Evolutionary conservation across 1,140 invertebrate species (phyloP).

Genomic region (Leptinotarsa undecemlineata): DNA sequence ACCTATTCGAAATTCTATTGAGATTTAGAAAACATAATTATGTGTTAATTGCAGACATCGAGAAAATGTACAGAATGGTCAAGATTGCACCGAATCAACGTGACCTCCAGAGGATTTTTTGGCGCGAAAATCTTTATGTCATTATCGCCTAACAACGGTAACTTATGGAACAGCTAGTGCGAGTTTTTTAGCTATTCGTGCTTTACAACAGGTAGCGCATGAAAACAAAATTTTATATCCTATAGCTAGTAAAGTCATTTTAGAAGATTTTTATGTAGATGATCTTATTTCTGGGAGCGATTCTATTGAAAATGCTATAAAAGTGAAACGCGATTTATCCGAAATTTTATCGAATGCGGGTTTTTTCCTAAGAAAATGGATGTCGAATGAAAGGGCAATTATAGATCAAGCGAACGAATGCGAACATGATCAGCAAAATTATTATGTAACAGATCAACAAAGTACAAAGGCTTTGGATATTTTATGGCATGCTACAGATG

Average conservation of each 20-base stretch:
- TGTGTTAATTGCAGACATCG: conserved; percentile 51
- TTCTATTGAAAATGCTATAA: conserved; percentile 32
- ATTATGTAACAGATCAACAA: neutral
- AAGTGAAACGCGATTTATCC: neutral
- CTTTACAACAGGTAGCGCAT: conserved; percentile 46
- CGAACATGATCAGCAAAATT: neutral
- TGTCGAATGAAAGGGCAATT: neutral
- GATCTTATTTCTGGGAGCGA: conserved; percentile 54
- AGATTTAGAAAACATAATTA: conserved; percentile 47
- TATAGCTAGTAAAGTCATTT: conserved; percentile 44
- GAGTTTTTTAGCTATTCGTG: conserved; percentile 51
- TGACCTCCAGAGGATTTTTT: conserved; percentile 54
- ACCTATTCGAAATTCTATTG: conserved; percentile 43
- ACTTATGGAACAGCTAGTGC: conserved; percentile 54
- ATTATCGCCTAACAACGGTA: conserved; percentile 50
- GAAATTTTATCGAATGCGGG: neutral
- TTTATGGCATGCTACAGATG: conserved; percentile 18
- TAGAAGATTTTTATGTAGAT: conserved; percentile 57
- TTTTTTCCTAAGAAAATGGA: neutral
- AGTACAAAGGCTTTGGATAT: conserved; percentile 25
- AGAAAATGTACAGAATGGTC: conserved; percentile 46
- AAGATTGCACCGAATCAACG: neutral
- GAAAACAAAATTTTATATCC: conserved; percentile 45
- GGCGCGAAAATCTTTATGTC: conserved; percentile 47
- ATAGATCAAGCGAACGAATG: neutral